Base-by-base conservation (phyloP, 1,140 invertebrate species). In the Anastrepha ludens region DNA sequence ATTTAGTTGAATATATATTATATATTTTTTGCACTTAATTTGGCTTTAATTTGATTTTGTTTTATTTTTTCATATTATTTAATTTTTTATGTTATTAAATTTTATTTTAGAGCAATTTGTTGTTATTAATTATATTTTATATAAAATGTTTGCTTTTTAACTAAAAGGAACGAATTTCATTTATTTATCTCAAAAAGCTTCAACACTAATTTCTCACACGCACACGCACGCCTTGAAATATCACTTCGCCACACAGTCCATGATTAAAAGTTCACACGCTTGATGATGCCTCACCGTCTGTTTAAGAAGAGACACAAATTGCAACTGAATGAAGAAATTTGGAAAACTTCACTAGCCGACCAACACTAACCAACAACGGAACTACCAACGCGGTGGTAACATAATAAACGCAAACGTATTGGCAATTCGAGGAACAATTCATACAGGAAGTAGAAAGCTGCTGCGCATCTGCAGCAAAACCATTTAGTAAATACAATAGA, bases 401-500 rank as follows among this genome's bases (percentile, higher is more conserved):
- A 81, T 55, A 81, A 7, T 81, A 50, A 81, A 55, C 74, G 15
- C 41, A 47, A 81, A 81, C 47, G 20, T 58, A 81, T 81, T 81
- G 47, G n/a, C 50, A 55, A 81, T 47, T 81, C 20, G 47, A 29
- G 44, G 20, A 44, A 29, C 29, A 29, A 55, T 29, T 20, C n/a
- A 55, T 50, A 47, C 74, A 81, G 74, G 74, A 81, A 81, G 50
- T 47, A 20, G 74, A 47, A 81, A 81, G 74, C 47, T 81, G 74
- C 74, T 81, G 74, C 74, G 74, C 74, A 81, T 81, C 74, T 81
- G 74, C 47, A 81, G 47, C 47, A 55, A 74, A 81, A 55, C 47
- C 47, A 55, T 81, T n/a, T 13, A 50, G 47, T 81, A 20, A 81
- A 81, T 55, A 81, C 7, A 81, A 81, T 55, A 81, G 17, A 55